Conservation (phyloP, 2,888 invertebrate genomes). For the Thysanoteuthis rhombus region DNA sequence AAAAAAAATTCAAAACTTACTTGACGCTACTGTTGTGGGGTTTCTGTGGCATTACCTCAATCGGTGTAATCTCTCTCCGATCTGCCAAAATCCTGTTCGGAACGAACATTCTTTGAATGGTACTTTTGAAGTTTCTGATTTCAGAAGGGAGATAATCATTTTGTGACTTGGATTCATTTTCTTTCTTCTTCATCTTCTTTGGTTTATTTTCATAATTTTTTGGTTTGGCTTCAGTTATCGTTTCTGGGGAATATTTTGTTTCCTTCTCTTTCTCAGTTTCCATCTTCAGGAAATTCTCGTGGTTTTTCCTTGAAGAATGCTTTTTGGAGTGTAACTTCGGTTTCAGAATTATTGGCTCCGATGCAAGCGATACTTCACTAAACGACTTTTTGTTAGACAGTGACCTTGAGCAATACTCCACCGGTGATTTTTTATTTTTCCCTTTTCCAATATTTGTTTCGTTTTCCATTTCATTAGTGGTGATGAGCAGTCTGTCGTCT, state of each 20-base stretch:
- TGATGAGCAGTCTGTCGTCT: not conserved
- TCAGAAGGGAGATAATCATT: conserved; percentile 42
- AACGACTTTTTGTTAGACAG: not conserved
- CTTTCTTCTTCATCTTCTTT: not conserved
- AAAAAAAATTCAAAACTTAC: conserved; percentile 39
- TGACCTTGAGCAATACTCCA: not conserved
- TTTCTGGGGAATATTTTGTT: not conserved
- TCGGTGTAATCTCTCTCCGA: conserved; percentile 58
- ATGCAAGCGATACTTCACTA: not conserved
- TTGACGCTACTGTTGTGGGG: conserved; percentile 58
- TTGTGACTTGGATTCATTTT: not conserved
- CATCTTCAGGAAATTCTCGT: not conserved
- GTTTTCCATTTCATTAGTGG: not conserved
- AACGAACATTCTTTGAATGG: conserved; percentile 45
- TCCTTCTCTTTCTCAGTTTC: not conserved
- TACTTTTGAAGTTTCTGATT: conserved; percentile 52
- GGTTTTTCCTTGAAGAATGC: not conserved
- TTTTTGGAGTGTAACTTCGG: not conserved
- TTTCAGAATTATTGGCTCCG: not conserved
- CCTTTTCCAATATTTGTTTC: not conserved
- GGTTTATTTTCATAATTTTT: not conserved
- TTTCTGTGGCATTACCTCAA: conserved; percentile 56
- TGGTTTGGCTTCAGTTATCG: not conserved
- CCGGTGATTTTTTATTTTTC: not conserved
- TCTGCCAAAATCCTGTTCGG: conserved; percentile 61